Evolutionary conservation across 2,888 invertebrate genomes (phyloP).

Genomic region (Mongoloraphidia duomilia): DNA sequence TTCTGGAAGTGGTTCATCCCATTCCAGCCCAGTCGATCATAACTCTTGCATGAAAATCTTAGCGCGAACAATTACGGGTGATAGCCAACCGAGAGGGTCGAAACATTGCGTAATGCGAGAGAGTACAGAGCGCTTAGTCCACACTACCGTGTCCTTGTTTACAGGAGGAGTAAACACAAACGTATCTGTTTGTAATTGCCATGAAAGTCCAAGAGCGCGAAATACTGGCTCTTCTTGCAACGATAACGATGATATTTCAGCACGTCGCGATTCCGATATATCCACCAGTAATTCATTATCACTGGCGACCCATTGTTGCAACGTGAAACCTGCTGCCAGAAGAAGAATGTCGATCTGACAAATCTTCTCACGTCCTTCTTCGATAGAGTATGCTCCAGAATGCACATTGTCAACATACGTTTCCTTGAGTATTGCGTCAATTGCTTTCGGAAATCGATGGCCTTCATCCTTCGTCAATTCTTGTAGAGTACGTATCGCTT

Average conservation of each 20-base stretch:
- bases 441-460: background rate
- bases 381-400: background rate
- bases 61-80: constrained; percentile 2
- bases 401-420: background rate
- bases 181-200: background rate
- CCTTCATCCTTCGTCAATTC: background rate
- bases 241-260: too few relatives aligned
- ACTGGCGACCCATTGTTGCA: background rate
- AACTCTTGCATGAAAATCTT: constrained; percentile 8
- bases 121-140: background rate
- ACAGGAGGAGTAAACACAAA: background rate
- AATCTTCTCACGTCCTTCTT: background rate
- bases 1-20: background rate
- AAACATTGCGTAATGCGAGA: background rate
- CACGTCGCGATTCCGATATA: too few relatives aligned
- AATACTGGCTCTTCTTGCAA: background rate
- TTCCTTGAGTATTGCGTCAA: too few relatives aligned
- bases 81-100: constrained; percentile 1
- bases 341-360: background rate
- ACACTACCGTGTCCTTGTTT: background rate
- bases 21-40: constrained; percentile 1
- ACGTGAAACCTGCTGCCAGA: background rate
- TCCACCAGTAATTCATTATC: background rate
- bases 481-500: constrained; percentile 8
- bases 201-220: background rate